Evolutionary conservation across 92 coral and sea anemone genomes (phyloP).

Genomic region (Zoanthus gigantus): DNA sequence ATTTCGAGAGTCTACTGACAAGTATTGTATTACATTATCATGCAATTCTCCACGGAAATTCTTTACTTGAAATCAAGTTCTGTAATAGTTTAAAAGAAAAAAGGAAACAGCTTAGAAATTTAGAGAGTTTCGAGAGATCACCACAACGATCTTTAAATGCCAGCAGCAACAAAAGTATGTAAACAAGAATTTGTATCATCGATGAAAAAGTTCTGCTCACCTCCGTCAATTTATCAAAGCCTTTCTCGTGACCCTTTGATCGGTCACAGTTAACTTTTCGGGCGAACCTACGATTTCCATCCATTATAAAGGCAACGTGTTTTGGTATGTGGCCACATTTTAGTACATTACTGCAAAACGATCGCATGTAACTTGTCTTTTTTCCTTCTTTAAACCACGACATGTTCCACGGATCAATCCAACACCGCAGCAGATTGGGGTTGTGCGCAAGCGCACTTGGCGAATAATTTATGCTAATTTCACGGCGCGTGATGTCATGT

Average conservation of each 20-base stretch:
- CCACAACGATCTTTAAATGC: neutral
- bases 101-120: neutral
- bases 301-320: conserved; percentile 98
- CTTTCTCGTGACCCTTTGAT: conserved; percentile 98
- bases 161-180: neutral
- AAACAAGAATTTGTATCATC: neutral
- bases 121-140: neutral
- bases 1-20: no score
- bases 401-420: conserved; percentile 42
- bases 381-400: conserved; percentile 86
- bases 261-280: conserved; percentile 90
- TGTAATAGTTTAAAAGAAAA: neutral
- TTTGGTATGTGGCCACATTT: conserved; percentile 91
- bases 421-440: neutral
- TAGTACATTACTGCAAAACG: conserved; percentile 92
- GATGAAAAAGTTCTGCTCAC: conserved; percentile 40
- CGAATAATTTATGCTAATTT: conserved; percentile 5
- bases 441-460: conserved; percentile 29
- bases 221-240: conserved; percentile 96
- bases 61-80: neutral
- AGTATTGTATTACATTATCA: neutral
- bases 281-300: conserved; percentile 97
- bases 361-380: conserved; percentile 76
- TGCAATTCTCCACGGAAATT: neutral
- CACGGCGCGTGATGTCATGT: conserved; percentile 86